Percentiles rank a stretch among this genome's conserved stretches.
These are phyloP conservation scores for Ectemnius cavifrons DNA, from an alignment of 2,888 invertebrate species.

Conservation along the genomic window DNA sequence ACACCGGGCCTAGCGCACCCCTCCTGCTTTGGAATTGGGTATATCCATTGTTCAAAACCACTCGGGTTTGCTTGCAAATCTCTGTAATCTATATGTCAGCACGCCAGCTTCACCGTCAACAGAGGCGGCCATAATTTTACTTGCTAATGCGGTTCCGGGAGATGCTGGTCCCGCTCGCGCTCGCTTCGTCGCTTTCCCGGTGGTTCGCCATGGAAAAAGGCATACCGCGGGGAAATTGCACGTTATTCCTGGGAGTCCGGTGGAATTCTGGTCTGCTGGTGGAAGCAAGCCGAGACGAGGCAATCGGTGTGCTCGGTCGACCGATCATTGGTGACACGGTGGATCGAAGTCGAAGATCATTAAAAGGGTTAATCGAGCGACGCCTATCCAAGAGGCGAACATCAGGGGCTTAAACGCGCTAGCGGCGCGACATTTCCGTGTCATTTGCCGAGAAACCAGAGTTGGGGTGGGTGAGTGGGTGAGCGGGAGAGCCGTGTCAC, in stretches of 20 bases:
- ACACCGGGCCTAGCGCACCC: neutral
- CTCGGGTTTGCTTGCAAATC: slow-evolving; percentile 17
- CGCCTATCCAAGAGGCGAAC: neutral
- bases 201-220: neutral
- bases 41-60: slow-evolving; percentile 24
- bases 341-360: neutral
- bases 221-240: neutral
- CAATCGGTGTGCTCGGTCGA: neutral
- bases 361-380: slow-evolving; percentile 14
- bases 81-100: slow-evolving; percentile 20
- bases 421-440: slow-evolving; percentile 29
- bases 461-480: neutral
- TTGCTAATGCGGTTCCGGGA: slow-evolving; percentile 13
- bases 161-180: neutral
- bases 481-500: neutral
- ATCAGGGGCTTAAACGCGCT: slow-evolving; percentile 28
- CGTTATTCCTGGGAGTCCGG: neutral
- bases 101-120: slow-evolving; percentile 5
- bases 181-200: neutral
- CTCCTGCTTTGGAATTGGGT: neutral
- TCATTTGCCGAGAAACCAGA: slow-evolving; percentile 2
- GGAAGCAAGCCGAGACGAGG: neutral
- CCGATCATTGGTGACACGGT: neutral
- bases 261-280: neutral
- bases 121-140: slow-evolving; percentile 11